Conservation (phyloP, 2,113 vertebrate genomes). For the Chaetodon trifascialis region DNA sequence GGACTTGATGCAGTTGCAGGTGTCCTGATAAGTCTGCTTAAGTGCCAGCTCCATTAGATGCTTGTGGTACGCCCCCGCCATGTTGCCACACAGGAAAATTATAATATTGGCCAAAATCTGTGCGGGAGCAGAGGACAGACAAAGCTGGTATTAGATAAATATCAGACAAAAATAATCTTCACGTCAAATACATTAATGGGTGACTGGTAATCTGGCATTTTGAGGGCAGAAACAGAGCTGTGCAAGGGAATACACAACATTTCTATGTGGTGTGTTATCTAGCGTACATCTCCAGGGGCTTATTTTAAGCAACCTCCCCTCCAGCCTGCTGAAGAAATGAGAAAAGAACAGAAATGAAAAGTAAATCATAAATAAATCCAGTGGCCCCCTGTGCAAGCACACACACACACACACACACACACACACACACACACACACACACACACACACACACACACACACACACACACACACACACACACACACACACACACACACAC, state of each 20-base stretch:
- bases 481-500: too few relatives aligned
- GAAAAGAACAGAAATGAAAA: neutral
- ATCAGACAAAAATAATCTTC: neutral
- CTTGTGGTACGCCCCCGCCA: slow-evolving; percentile 97
- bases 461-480: too few relatives aligned
- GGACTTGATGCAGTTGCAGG: slow-evolving; percentile 98
- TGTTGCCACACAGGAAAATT: slow-evolving; percentile 97
- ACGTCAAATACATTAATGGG: neutral
- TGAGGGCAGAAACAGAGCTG: neutral
- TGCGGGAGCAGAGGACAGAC: slow-evolving; percentile 23
- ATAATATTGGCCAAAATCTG: slow-evolving; percentile 97
- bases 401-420: too few relatives aligned
- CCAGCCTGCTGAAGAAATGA: neutral
- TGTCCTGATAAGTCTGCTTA: slow-evolving; percentile 96
- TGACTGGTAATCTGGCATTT: neutral
- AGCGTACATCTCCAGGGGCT: neutral
- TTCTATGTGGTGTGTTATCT: neutral
- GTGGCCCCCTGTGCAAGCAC: neutral
- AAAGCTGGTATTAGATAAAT: slow-evolving; percentile 5
- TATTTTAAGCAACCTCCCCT: neutral
- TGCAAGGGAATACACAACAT: neutral
- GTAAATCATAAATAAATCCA: neutral
- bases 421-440: too few relatives aligned
- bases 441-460: too few relatives aligned
- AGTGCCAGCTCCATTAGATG: slow-evolving; percentile 96